phyloP scores from a whole-genome alignment of 2,113 vertebrate species.

The Cariama cristata region DNA sequence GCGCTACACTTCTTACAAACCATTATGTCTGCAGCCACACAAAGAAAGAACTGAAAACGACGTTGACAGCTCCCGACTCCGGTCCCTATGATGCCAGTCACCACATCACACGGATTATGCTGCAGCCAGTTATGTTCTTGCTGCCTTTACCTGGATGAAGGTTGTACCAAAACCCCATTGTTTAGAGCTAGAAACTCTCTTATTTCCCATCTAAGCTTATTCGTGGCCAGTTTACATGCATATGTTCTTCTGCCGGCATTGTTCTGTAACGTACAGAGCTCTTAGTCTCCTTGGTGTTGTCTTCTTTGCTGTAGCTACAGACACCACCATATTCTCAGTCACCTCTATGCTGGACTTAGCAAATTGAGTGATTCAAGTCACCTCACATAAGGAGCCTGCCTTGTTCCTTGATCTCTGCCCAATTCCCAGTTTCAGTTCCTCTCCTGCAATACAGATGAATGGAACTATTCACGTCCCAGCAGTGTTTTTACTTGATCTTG shows the following conservation, averaged over 20 bases:
- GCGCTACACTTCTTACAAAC: neutral
- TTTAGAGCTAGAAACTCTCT: neutral
- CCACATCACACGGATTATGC: accelerated
- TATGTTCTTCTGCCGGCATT: neutral
- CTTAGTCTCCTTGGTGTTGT: neutral
- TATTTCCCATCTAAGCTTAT: neutral
- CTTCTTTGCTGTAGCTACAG: neutral
- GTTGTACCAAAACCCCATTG: accelerated
- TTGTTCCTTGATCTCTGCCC: neutral
- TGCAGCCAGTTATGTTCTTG: neutral
- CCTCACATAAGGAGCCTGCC: neutral
- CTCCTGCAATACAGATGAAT: neutral
- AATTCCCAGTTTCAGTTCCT: neutral
- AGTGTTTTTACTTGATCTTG: neutral
- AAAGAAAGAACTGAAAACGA: neutral
- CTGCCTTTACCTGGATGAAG: neutral
- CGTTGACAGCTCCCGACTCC: accelerated
- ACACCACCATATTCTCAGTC: neutral
- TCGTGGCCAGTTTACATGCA: neutral
- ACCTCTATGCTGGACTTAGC: neutral
- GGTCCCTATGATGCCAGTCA: neutral
- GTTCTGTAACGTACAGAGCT: neutral
- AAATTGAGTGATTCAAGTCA: neutral
- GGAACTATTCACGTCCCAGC: neutral
- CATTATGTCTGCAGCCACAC: neutral